Evolutionary conservation across 2,797 vertebrate species (phyloP), one percentile per base, ranked within the genome.

Genomic region (Cossypha dichroa): DNA sequence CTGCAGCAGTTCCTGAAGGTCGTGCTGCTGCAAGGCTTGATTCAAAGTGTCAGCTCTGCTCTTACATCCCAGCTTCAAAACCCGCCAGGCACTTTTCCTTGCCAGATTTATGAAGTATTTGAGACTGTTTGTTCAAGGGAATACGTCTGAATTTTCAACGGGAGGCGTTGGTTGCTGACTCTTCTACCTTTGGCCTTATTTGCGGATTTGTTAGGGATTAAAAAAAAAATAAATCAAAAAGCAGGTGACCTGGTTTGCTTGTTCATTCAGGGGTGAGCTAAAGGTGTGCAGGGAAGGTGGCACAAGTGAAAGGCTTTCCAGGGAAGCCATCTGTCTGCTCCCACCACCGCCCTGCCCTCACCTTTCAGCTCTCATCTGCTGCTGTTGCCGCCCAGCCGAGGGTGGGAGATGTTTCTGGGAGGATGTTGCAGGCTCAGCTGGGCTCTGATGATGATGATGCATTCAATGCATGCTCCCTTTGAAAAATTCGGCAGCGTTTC

Each of bases 401-500:
- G 83, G 64, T 56, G 76, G 82, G 17, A 58, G 64, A 38, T 15
- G 81, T 29, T 94, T 69, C 87, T 12, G n/a, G 11, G 31, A 85
- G 93, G 89, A 69, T 21, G 81, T 28, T 72, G 66, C 92, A 51
- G 3, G 82, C 93, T 91, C 77, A 93, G 79, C 51, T 33, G 90
- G 93, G 63, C 54, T 81, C 7, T 49, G 69, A 79, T 85, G 94
- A 82, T 93, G 95, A 77, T 94, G 95, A 89, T 94, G 62, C 67
- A 97, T 97, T 97, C 97, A 8, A 23, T 0, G 6, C 88, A 3
- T 90, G 95, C 36, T 79, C 92, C 88, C 76, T 88, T 45, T 94
- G 91, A 90, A 84, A 97, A 96, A 96, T 73, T 83, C 68, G 28
- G 93, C 96, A 94, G 80, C 84, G 11, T 95, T 97, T 96, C 69